phyloP scores from a whole-genome alignment of 35 echinoderm and acorn worm species.

The Apostichopus parvimensis region DNA sequence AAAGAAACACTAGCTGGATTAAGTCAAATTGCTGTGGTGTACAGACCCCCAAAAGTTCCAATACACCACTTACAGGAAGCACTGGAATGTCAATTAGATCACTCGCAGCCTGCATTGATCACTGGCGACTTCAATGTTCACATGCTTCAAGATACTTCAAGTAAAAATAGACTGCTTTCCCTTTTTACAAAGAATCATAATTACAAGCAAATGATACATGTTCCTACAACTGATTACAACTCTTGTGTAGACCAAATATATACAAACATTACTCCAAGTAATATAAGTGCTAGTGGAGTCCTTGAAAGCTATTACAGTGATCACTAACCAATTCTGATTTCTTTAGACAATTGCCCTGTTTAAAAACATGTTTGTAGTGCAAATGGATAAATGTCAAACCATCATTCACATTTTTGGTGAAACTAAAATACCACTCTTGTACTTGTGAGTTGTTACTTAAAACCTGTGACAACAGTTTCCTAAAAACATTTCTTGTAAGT shows the following conservation, averaged over 20 bases:
- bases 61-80: neutral
- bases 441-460: too few relatives aligned
- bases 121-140: neutral
- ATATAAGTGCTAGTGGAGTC: too few relatives aligned
- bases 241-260: slow-evolving; percentile 42
- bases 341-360: too few relatives aligned
- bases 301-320: too few relatives aligned
- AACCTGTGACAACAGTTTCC: too few relatives aligned
- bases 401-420: too few relatives aligned
- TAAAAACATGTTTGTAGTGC: too few relatives aligned
- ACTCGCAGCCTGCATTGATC: neutral
- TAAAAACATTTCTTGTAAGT: too few relatives aligned
- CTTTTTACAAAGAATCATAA: neutral
- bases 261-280: neutral
- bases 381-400: too few relatives aligned
- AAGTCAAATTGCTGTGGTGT: slow-evolving; percentile 33
- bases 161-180: neutral
- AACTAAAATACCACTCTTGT: too few relatives aligned
- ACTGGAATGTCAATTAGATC: neutral
- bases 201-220: slow-evolving; percentile 14
- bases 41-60: neutral
- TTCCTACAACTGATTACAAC: slow-evolving; percentile 1
- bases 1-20: neutral
- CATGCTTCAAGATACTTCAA: slow-evolving; percentile 1
- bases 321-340: too few relatives aligned